Base-by-base conservation (phyloP, 1,140 invertebrate genomes). In the Drosophila virilis region DNA sequence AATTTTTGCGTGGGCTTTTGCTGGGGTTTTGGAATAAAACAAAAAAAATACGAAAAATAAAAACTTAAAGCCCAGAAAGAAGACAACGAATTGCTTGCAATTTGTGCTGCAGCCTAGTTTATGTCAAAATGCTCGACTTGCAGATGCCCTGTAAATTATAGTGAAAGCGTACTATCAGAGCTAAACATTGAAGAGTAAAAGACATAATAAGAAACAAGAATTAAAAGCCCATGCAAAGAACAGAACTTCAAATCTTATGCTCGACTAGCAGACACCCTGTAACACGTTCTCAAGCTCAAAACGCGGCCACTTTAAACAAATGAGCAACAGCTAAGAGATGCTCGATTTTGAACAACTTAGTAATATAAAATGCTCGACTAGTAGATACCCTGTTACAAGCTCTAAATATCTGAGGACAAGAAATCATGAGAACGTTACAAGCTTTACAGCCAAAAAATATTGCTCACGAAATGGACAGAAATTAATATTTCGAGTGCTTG, bases 1-100 rank as follows among this genome's bases (percentile, higher is more conserved):
- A 28, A 28, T 28, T 5, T 28, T 1, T 43, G 67, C 76, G 74
- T 77, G 46, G 74, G 58, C 32, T 22, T 28, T 51, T 28, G 22
- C 22, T 28, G 0, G 22, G 22, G 22, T n/a, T 51, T 51, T 13
- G 32, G 3, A n/a, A 50, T 32, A 50, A 10, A 3, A n/a, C 6
- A 48, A 22, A 32, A 4, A 2, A 4, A 28, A 28, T 12, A 51
- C 4, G 33, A 12, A 55, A 13, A 13, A 54, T 4, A 37, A 37
- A 10, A 37, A 54, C 7, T 3, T 8, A 33, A 8, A 50, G 32
- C 10, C 12, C 1, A 4, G 0, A 38, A 38, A 12, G 22, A 28
- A 28, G 22, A 4, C 22, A 28, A 22, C 2, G 22, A 22, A 22
- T 22, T 22, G 22, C 22, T 22, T 22, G 22, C 22, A 22, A 22